Base-by-base conservation (phyloP, 2,888 invertebrate species). In the Apodemia zela region DNA sequence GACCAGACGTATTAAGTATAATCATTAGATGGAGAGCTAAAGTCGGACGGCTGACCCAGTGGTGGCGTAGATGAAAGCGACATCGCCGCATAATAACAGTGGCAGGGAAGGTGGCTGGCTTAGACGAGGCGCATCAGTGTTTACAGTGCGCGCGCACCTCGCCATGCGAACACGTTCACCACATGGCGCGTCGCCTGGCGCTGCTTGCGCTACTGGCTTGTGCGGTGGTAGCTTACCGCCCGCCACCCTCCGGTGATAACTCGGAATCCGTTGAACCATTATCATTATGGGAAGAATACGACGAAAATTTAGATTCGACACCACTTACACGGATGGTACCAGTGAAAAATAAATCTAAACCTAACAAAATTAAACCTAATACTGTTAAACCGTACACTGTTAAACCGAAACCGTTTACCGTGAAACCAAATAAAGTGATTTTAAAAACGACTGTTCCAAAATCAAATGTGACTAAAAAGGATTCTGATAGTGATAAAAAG, bases 121-220 rank as follows among this genome's bases (percentile, higher is more conserved):
- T 73, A 71, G 73, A 67, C 69, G 59, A 63, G 74, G 70, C 70
- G 74, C 72, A 68, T 69, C 72, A 72, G 71, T 73, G 76, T 71
- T 79, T 86, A 89, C 79, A 89, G 89, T 87, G 89, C 90, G 79
- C 87, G 84, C 84, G 90, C 91, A 85, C 85, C 87, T 84, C 91
- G 91, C 83, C 91, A 92, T 89, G 92, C 87, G 81, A 87, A 89
- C 87, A 89, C 90, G 84, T 79, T 77, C 81, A 80, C 76, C 86
- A 77, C 85, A 91, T 90, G 90, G 89, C 89, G 90, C 90, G 88
- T 87, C 89, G 87, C 85, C 82, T 88, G 89, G 84, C 89, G 91
- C 90, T 89, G 87, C 87, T 86, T 70, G 86, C 79, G 84, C 80
- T 87, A 74, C 80, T 85, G 81, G 87, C 81, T 76, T 84, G 82